phyloP scores from a whole-genome alignment of 2,113 vertebrate genomes.

The Melanerpes aurifrons region DNA sequence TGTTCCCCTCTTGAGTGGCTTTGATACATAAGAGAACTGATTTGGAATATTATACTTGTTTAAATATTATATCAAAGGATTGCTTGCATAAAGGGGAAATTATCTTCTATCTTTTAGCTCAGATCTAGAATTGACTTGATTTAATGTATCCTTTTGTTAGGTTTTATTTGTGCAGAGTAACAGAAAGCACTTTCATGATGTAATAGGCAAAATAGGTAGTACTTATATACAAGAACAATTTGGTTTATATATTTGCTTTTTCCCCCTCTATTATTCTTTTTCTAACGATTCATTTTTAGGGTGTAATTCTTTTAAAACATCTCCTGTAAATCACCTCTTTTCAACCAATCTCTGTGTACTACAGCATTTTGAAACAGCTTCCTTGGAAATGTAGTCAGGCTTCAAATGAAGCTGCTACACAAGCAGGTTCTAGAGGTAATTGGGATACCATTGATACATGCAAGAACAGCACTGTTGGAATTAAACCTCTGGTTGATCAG shows the following conservation, averaged over 20 bases:
- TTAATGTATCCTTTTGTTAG: not conserved
- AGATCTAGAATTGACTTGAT: not conserved
- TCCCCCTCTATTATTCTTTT: not conserved
- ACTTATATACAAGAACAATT: not conserved
- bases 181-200: not conserved
- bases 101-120: not conserved
- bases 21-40: not conserved
- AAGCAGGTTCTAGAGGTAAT: not conserved
- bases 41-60: not conserved
- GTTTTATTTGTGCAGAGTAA: not conserved
- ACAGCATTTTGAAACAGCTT: not conserved
- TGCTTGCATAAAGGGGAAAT: not conserved
- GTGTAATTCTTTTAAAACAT: not conserved
- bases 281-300: not conserved
- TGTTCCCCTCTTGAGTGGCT: not conserved
- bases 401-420: not conserved
- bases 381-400: not conserved
- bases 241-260: not conserved
- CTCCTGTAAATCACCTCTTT: not conserved
- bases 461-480: not conserved
- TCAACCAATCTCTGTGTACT: not conserved
- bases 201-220: not conserved
- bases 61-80: not conserved
- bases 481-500: not conserved
- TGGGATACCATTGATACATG: not conserved